Evolutionary conservation across 2,113 vertebrate genomes (phyloP).

Genomic region (Lagopus muta): DNA sequence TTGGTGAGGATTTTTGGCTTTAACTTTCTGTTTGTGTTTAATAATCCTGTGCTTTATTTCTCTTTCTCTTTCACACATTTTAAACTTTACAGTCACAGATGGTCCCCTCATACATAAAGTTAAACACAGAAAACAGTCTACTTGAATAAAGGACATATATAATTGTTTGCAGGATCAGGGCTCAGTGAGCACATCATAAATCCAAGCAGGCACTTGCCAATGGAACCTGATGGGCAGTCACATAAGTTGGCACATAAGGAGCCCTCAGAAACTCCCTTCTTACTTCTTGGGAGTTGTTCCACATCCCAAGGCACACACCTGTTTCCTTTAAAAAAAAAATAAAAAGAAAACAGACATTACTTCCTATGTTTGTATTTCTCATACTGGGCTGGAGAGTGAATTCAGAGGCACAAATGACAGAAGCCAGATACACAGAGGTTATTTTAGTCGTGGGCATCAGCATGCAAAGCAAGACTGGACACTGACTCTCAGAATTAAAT

Average conservation of each 20-base stretch:
- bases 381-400: background rate
- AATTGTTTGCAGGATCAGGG: background rate
- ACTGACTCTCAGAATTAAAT: conserved; percentile 32
- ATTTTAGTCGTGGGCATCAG: conserved; percentile 5
- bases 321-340: background rate
- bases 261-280: background rate
- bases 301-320: background rate
- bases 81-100: background rate
- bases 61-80: background rate
- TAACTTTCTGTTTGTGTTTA: background rate
- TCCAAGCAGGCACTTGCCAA: background rate
- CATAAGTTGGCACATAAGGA: background rate
- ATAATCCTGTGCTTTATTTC: background rate
- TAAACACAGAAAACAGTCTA: background rate
- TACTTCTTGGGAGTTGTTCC: background rate
- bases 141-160: background rate
- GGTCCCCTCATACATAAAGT: background rate
- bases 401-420: background rate
- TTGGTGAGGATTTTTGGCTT: background rate
- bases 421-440: conserved; percentile 2
- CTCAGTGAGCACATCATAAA: background rate
- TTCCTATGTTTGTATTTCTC: conserved; percentile 13
- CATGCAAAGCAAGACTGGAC: conserved; percentile 2
- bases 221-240: background rate
- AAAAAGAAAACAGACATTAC: background rate